These are phyloP conservation scores for Spilosoma lubricipeda DNA, from an alignment of 2,888 invertebrate genomes.

Conservation along the genomic window DNA sequence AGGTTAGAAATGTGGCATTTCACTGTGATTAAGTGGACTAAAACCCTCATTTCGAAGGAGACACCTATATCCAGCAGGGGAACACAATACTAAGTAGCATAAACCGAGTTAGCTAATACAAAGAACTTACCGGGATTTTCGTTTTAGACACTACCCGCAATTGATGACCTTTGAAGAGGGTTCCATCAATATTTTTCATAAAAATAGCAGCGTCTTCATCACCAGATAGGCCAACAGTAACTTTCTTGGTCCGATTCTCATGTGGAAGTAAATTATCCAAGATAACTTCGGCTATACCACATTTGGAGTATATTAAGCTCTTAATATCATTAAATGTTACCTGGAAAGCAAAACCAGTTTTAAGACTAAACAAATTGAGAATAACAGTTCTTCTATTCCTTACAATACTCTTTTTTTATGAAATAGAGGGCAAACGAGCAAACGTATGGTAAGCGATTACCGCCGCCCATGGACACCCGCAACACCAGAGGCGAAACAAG, in stretches of 20 bases:
- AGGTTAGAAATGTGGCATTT: too few species aligned
- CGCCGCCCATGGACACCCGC: too few species aligned
- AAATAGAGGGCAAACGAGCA: too few species aligned
- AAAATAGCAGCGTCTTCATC: conserved; percentile 60
- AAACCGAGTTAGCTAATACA: neutral
- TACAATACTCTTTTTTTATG: too few species aligned
- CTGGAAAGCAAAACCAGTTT: neutral
- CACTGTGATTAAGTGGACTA: too few species aligned
- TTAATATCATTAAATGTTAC: conserved; percentile 57
- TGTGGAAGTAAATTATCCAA: conserved; percentile 56
- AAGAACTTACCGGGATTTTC: conserved; percentile 48
- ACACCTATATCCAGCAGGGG: too few species aligned
- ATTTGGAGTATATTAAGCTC: conserved; percentile 54
- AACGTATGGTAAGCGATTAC: too few species aligned
- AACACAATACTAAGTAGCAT: too few species aligned
- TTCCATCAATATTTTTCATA: conserved; percentile 56
- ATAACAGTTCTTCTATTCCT: neutral
- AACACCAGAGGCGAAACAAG: too few species aligned
- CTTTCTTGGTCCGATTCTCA: conserved; percentile 46
- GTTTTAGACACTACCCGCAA: conserved; percentile 52
- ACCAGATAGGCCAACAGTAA: conserved; percentile 60
- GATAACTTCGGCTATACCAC: conserved; percentile 57
- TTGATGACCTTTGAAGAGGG: conserved; percentile 51
- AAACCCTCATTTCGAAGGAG: too few species aligned
- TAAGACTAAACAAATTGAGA: neutral